Evolutionary conservation across 30 jellyfish, hydroid and myxozoan genomes (phyloP).

Genomic region (Nemopilema nomurai): DNA sequence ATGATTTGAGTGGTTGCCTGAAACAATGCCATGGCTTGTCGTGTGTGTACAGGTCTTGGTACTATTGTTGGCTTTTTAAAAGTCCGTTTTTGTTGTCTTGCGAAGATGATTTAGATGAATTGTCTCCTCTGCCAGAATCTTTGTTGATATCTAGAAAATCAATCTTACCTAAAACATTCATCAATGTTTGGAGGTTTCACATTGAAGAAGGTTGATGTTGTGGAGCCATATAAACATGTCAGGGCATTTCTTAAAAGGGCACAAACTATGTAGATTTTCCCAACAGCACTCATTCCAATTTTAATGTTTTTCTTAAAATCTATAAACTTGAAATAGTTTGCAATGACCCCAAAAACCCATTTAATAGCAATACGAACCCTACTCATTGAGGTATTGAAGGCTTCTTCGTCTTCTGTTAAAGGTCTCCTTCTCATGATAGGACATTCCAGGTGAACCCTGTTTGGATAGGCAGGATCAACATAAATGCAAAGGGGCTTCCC

Average conservation of each 20-base stretch:
- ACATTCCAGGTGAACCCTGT: neutral
- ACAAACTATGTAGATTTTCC: slow-evolving; percentile 48
- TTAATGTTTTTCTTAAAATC: slow-evolving; percentile 71
- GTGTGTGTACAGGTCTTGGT: neutral
- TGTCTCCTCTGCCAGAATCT: neutral
- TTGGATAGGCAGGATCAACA: neutral
- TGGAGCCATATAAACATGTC: slow-evolving; percentile 67
- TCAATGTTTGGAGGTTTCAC: slow-evolving; percentile 61
- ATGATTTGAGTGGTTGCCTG: neutral
- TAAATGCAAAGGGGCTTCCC: neutral
- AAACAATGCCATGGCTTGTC: neutral
- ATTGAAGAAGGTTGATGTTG: slow-evolving; percentile 56
- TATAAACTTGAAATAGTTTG: slow-evolving; percentile 41
- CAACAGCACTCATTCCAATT: slow-evolving; percentile 56
- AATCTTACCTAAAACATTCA: slow-evolving; percentile 18
- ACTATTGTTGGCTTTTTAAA: neutral
- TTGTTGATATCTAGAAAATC: neutral
- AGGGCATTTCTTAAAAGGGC: slow-evolving; percentile 65
- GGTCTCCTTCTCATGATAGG: neutral
- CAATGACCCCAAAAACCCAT: slow-evolving; percentile 78
- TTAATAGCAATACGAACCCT: slow-evolving; percentile 57
- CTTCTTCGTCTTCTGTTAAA: neutral
- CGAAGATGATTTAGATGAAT: neutral
- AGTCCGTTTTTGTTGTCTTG: neutral
- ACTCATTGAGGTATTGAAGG: slow-evolving; percentile 29